Evolutionary conservation across 2,113 vertebrate species (phyloP).

Genomic region (Heterocephalus glaber): DNA sequence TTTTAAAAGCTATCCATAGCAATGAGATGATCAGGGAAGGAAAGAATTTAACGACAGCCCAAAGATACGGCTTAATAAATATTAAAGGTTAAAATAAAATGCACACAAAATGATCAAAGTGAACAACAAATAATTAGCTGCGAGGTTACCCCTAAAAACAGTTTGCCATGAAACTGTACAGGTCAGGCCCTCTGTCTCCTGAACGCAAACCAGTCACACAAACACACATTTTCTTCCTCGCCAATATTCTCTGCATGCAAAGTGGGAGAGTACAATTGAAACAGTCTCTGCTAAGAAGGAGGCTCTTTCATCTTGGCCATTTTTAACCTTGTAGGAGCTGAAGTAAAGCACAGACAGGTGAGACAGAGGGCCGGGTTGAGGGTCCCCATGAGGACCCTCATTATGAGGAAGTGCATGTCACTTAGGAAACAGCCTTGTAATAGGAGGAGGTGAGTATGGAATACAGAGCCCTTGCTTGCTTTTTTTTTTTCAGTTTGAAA

Average conservation of each 20-base stretch:
- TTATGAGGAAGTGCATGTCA: background rate
- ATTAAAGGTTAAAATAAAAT: conserved; percentile 1
- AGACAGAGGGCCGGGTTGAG: background rate
- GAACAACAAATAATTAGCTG: background rate
- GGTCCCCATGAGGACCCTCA: background rate
- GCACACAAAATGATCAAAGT: background rate
- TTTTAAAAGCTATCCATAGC: background rate
- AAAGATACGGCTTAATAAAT: background rate
- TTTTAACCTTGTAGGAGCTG: background rate
- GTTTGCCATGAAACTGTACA: background rate
- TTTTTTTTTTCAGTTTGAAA: too few species aligned
- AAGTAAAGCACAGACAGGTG: background rate
- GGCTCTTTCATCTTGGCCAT: background rate
- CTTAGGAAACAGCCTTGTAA: background rate
- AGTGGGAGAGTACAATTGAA: background rate
- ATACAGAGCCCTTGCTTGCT: background rate
- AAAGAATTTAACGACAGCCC: background rate
- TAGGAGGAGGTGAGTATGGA: background rate
- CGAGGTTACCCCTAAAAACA: background rate
- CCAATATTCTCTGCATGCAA: background rate
- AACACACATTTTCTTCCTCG: background rate
- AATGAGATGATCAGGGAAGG: background rate
- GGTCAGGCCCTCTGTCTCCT: background rate
- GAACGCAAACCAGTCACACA: rapidly evolving
- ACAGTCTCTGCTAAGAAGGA: background rate